Conservation (phyloP, 1,140 invertebrate species). For the Portunus trituberculatus region DNA sequence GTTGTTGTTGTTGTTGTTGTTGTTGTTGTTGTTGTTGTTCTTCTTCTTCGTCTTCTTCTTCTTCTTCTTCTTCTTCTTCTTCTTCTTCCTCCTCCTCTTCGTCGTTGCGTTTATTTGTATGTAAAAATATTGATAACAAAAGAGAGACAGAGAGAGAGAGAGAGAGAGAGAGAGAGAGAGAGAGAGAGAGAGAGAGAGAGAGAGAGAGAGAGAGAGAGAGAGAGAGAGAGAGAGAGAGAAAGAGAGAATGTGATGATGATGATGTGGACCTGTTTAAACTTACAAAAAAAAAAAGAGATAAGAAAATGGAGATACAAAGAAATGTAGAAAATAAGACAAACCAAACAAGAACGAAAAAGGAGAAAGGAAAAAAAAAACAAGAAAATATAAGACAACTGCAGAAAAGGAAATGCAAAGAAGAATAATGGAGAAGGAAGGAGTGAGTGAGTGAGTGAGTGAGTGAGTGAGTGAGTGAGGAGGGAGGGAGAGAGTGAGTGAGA, state of each 20-base stretch:
- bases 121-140: too few species aligned
- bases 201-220: too few species aligned
- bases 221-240: background rate
- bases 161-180: too few species aligned
- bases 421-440: background rate
- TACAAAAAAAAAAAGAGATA: background rate
- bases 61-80: too few species aligned
- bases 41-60: too few species aligned
- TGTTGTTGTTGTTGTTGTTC: too few species aligned
- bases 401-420: background rate
- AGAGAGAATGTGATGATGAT: background rate
- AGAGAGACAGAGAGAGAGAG: too few species aligned
- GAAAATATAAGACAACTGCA: background rate
- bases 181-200: too few species aligned
- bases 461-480: background rate
- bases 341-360: background rate
- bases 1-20: too few species aligned
- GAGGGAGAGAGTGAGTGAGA: background rate
- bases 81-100: too few species aligned
- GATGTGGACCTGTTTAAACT: background rate
- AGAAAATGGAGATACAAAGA: background rate
- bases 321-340: background rate
- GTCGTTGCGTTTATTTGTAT: too few species aligned
- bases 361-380: background rate
- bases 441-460: too few species aligned